Conservation (phyloP, 1,140 invertebrate species). For the Drosophila elegans region DNA sequence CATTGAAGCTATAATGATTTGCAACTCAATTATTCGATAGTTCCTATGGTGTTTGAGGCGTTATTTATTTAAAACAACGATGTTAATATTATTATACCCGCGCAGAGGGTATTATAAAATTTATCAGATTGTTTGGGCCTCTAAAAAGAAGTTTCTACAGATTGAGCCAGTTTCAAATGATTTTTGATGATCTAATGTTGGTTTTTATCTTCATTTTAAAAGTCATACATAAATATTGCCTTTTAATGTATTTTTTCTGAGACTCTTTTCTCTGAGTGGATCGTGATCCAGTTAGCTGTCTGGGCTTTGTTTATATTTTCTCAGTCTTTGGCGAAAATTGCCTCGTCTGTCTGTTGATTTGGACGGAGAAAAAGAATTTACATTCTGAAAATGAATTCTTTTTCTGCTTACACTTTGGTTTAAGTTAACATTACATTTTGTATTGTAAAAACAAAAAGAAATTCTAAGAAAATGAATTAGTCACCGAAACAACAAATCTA, state of each 20-base stretch:
- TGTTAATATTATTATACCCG: background rate
- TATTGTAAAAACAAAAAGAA: too few species aligned
- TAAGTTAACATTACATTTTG: too few species aligned
- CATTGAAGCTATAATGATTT: too few species aligned
- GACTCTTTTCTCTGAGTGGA: background rate
- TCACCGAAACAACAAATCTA: too few species aligned
- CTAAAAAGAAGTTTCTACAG: constrained; percentile 1
- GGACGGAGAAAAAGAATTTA: background rate
- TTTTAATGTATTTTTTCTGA: background rate
- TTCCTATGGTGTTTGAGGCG: too few species aligned
- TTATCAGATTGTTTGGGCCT: too few species aligned
- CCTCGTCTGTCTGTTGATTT: background rate
- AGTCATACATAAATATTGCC: constrained; percentile 68
- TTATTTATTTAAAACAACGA: too few species aligned
- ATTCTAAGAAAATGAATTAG: too few species aligned
- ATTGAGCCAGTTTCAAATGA: constrained; percentile 53
- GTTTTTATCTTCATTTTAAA: constrained; percentile 55
- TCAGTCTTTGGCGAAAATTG: too few species aligned
- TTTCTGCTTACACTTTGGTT: too few species aligned
- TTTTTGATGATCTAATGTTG: constrained; percentile 46
- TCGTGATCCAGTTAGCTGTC: constrained; percentile 3
- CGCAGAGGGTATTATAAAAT: background rate
- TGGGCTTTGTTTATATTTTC: constrained; percentile 1
- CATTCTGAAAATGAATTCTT: background rate
- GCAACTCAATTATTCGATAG: too few species aligned